These are phyloP conservation scores for Leptinotarsa texana DNA, from an alignment of 1,140 invertebrate species.

Conservation along the genomic window DNA sequence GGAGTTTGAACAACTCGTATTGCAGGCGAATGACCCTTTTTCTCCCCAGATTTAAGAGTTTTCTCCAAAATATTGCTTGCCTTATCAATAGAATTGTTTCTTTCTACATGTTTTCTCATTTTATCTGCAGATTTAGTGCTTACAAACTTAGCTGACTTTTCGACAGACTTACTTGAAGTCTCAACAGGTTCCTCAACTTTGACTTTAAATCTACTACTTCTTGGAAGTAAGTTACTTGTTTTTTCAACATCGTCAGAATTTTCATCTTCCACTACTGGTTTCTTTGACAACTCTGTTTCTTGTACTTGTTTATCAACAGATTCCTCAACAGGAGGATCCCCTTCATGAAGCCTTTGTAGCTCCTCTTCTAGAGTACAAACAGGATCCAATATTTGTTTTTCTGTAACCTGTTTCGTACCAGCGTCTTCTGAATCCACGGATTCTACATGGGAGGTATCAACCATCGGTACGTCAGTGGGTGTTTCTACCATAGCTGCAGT, in stretches of 20 bases:
- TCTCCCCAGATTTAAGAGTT: neutral
- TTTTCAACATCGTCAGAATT: conserved; percentile 13
- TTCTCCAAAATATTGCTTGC: neutral
- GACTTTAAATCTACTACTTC: too few species aligned
- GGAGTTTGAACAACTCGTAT: conserved; percentile 14
- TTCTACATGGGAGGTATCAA: neutral
- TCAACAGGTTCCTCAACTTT: too few species aligned
- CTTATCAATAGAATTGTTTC: neutral
- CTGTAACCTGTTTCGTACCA: neutral
- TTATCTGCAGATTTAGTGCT: neutral
- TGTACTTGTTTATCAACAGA: conserved; percentile 1
- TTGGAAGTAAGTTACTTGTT: too few species aligned
- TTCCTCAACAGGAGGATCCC: conserved; percentile 23
- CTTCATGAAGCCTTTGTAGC: conserved; percentile 36
- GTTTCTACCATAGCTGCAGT: neutral
- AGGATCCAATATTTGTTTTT: neutral
- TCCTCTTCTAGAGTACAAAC: conserved; percentile 23
- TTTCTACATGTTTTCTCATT: neutral
- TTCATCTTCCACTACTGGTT: neutral
- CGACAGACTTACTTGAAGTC: neutral
- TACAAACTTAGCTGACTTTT: neutral
- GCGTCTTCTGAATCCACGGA: neutral
- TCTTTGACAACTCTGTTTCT: neutral
- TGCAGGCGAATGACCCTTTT: neutral
- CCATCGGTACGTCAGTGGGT: too few species aligned